phyloP scores from a whole-genome alignment of 2,113 vertebrate species.

The Hystrix brachyura region DNA sequence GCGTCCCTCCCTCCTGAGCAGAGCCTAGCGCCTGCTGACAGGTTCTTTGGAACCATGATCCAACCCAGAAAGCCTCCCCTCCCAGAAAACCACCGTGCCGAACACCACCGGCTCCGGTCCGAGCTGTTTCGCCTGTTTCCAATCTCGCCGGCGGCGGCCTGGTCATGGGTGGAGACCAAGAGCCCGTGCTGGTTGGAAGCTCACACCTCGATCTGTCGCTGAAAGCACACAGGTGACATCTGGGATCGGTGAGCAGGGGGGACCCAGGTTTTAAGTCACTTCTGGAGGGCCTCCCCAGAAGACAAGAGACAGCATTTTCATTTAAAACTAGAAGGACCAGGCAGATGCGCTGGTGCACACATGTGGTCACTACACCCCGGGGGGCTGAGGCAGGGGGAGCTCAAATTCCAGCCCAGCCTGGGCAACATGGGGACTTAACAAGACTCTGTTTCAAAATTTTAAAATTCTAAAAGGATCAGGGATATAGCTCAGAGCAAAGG shows the following conservation, averaged over 20 bases:
- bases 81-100: rapidly evolving
- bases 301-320: background rate
- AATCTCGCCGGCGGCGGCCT: rapidly evolving
- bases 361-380: background rate
- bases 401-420: background rate
- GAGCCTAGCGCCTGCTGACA: background rate
- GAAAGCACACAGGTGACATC: rapidly evolving
- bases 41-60: background rate
- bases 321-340: background rate
- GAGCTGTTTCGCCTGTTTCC: background rate
- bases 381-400: background rate
- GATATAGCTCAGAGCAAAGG: background rate
- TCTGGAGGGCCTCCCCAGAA: background rate
- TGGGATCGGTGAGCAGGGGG: background rate
- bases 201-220: background rate
- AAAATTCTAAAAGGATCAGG: too few species aligned
- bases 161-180: rapidly evolving
- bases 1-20: background rate
- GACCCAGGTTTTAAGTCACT: rapidly evolving
- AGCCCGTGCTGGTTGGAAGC: rapidly evolving
- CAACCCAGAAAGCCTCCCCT: background rate
- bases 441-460: background rate
- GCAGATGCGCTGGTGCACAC: background rate
- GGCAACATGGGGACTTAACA: background rate
- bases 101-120: rapidly evolving